These are phyloP conservation scores for Pogonus chalceus DNA, from an alignment of 1,140 invertebrate species.

Conservation along the genomic window DNA sequence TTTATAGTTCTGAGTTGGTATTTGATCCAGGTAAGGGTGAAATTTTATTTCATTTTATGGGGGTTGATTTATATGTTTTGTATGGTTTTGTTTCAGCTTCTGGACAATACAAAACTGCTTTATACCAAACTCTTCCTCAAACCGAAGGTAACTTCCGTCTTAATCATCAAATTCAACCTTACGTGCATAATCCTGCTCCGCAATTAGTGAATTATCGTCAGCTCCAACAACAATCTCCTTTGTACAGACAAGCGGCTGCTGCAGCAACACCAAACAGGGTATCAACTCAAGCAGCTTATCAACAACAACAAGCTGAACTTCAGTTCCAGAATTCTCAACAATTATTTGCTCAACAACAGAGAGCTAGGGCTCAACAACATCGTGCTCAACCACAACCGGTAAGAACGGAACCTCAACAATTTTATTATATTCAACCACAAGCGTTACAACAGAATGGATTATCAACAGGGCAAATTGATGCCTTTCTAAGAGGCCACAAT, in stretches of 20 bases:
- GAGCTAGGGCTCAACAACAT: constrained; percentile 38
- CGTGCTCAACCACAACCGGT: constrained; percentile 32
- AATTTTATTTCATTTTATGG: no score
- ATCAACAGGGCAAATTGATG: constrained; percentile 62
- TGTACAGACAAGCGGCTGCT: constrained; percentile 37
- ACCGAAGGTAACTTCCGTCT: constrained; percentile 57
- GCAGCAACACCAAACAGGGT: constrained; percentile 20
- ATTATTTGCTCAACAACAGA: constrained; percentile 59
- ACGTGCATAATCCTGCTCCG: constrained; percentile 50
- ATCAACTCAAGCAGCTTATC: constrained; percentile 58
- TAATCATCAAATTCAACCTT: constrained; percentile 63
- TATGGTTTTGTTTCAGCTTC: no score
- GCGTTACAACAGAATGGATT: constrained; percentile 21
- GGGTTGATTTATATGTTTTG: no score
- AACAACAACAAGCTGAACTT: constrained; percentile 56
- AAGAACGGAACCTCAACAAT: constrained; percentile 40
- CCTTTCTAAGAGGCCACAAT: constrained; percentile 63
- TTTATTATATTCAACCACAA: constrained; percentile 53
- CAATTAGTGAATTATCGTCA: constrained; percentile 33
- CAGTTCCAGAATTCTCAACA: constrained; percentile 62
- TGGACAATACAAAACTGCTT: constrained; percentile 68
- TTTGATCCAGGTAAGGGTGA: no score
- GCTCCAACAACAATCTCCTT: constrained; percentile 33
- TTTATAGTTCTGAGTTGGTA: constrained; percentile 66
- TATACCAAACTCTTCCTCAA: constrained; percentile 66